A percentile compares a stretch with the other conserved stretches of the same genome.
phyloP scores from a whole-genome alignment of 1,140 invertebrate genomes.

The Sogatella furcifera region DNA sequence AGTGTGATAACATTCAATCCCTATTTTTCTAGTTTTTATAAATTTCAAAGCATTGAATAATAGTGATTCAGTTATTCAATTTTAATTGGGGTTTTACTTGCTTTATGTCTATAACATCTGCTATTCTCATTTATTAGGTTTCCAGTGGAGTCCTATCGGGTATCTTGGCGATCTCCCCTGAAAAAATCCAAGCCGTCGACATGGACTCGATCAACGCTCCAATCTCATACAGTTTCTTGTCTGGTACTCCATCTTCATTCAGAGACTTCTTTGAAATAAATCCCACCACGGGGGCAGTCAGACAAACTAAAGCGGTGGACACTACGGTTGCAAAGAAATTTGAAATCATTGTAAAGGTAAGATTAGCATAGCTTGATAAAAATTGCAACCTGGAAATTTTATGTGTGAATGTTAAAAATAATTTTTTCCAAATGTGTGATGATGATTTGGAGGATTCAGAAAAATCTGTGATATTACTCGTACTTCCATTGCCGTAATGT shows the following conservation, averaged over 20 bases:
- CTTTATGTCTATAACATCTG: constrained; percentile 15
- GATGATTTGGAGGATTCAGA: background rate
- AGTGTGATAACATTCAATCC: too few species aligned
- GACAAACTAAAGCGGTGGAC: constrained; percentile 68
- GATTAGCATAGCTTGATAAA: background rate
- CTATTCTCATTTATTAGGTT: constrained; percentile 38
- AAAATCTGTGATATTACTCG: too few species aligned
- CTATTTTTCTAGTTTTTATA: too few species aligned
- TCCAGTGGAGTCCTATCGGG: constrained; percentile 70
- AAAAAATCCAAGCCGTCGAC: constrained; percentile 79
- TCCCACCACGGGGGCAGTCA: constrained; percentile 61
- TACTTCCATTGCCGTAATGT: too few species aligned
- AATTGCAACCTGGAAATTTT: too few species aligned
- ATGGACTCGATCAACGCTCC: constrained; percentile 75
- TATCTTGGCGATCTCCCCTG: constrained; percentile 69
- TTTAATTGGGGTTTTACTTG: too few species aligned
- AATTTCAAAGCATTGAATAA: too few species aligned
- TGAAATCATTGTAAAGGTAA: constrained; percentile 60
- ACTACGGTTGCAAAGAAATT: constrained; percentile 58
- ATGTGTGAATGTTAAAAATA: too few species aligned
- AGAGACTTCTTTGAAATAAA: constrained; percentile 76
- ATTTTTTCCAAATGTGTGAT: too few species aligned
- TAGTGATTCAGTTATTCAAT: too few species aligned
- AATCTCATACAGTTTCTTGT: constrained; percentile 70
- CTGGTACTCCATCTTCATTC: constrained; percentile 62